Base-by-base conservation (phyloP, 2,797 vertebrate genomes). In the Takifugu ocellatus region DNA sequence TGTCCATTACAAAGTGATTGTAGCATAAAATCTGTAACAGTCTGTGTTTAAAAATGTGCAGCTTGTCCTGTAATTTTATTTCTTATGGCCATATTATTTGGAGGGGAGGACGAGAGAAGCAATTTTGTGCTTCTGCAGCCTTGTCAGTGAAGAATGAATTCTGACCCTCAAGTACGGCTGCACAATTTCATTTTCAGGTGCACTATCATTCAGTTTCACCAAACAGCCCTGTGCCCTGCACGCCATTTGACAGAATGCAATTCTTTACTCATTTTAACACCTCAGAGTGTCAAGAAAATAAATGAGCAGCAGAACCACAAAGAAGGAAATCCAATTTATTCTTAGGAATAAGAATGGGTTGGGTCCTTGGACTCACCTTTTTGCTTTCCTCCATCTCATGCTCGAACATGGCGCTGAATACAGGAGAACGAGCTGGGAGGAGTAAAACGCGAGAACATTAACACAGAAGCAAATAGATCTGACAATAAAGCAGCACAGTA, bases 331-430 rank as follows among this genome's bases (percentile, higher is more conserved):
- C 29, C 2, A 29, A 78, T 61, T 53, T 51, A 62, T 71, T 69
- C 60, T 25, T 25, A 8, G 29, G 24, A 25, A 36, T 45, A 42
- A 60, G 21, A 52, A 14, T 3, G 46, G 21, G 46, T 12, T 7
- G 24, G 49, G 57, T 51, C 42, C 54, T 66, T 51, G 57, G 59
- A 65, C 91, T 88, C 82, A 97, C 95, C 94, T 98, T 98, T 89
- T 98, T 98, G 85, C 96, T 98, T 78, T 98, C 96, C 51, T 98
- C 96, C 97, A 98, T 98, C 84, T 99, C 97, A 5, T 98, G 97
- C 83, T 98, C 96, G 84, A 99, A 99, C 96, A 98, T 98, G 83
- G 95, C 96, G n/a, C 96, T 98, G 90, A 99, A 99, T 49, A 98
- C 96, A 0, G 96, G 96, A 15, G 96, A 98, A 3, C 96, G 95